Evolutionary conservation across 2,113 vertebrate genomes (phyloP).

Genomic region (Camelus bactrianus): DNA sequence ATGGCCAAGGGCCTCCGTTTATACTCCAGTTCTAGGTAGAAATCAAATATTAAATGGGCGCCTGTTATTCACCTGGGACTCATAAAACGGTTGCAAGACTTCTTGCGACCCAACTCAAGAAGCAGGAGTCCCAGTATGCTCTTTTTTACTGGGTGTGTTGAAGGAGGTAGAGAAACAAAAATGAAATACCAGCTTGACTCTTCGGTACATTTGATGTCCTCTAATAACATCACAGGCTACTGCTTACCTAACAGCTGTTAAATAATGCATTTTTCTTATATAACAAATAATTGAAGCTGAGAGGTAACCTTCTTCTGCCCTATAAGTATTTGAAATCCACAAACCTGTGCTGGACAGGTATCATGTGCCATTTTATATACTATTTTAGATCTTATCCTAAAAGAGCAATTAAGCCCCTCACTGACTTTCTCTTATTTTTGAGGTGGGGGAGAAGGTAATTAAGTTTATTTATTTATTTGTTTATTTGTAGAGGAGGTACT

Average conservation of each 20-base stretch:
- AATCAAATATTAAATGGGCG: neutral
- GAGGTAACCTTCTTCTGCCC: neutral
- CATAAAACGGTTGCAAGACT: neutral
- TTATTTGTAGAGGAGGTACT: too few relatives aligned
- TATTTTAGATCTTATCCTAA: neutral
- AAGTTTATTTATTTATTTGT: too few relatives aligned
- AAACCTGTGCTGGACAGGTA: neutral
- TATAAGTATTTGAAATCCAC: neutral
- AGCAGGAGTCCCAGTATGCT: neutral
- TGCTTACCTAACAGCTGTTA: neutral
- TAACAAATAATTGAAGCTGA: neutral
- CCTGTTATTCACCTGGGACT: neutral
- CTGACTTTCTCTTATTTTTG: neutral
- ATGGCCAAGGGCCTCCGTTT: neutral
- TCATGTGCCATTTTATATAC: neutral
- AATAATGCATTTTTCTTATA: conserved; percentile 14
- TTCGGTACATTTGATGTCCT: neutral
- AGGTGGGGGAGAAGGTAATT: too few relatives aligned
- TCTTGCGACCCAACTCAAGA: neutral
- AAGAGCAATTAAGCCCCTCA: neutral
- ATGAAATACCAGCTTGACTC: neutral
- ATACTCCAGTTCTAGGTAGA: neutral
- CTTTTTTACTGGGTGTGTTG: neutral
- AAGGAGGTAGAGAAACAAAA: neutral
- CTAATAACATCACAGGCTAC: neutral